phyloP scores from a whole-genome alignment of 1,140 invertebrate species.

The Samia ricini region DNA sequence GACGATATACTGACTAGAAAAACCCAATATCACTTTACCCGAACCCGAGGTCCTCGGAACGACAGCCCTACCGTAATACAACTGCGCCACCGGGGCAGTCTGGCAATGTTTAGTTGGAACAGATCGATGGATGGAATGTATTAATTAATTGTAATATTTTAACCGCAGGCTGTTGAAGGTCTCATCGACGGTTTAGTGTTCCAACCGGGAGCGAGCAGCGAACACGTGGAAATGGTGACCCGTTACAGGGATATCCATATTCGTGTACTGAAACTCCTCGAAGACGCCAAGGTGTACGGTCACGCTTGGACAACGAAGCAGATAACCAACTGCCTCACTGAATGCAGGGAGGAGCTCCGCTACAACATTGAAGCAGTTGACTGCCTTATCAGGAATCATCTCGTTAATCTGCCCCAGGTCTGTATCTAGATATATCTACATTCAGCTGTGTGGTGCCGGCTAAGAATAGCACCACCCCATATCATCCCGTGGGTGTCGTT shows the following conservation, averaged over 20 bases:
- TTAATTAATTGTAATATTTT: background rate
- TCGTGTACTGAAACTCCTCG: conserved; percentile 92
- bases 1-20: no score
- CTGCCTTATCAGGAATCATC: conserved; percentile 86
- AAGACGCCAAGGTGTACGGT: conserved; percentile 93
- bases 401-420: conserved; percentile 80
- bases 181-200: conserved; percentile 87
- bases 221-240: conserved; percentile 85
- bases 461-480: no score
- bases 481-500: no score
- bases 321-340: conserved; percentile 89
- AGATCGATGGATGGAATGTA: no score
- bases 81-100: no score
- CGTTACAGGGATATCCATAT: conserved; percentile 93
- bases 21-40: no score
- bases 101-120: no score
- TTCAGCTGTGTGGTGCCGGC: no score
- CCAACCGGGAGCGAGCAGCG: conserved; percentile 64
- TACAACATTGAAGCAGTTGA: conserved; percentile 96
- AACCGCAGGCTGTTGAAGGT: conserved; percentile 88
- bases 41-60: no score
- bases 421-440: conserved; percentile 6
- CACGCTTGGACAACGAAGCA: conserved; percentile 94
- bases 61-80: no score
- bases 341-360: conserved; percentile 91